Evolutionary conservation across 1,140 invertebrate species (phyloP), one percentile per base, ranked within the genome.

Genomic region (Rhyacophila brunnea): DNA sequence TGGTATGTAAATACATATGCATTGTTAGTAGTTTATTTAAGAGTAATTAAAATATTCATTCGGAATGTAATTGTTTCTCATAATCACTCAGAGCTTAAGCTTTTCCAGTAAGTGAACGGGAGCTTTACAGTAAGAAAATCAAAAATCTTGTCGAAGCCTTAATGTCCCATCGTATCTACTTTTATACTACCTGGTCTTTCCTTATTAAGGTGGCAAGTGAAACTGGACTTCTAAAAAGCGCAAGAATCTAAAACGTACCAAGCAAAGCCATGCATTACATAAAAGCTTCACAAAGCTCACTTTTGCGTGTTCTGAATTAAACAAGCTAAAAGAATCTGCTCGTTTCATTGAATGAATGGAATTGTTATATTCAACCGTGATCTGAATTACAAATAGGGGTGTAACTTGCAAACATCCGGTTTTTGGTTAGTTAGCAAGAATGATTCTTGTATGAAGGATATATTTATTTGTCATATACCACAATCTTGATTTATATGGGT

Each of bases 341-440:
- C 9, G 17, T 45, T 45, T 19, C 13, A 15, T 6, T 15, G 45
- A 49, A 59, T 59, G 57, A 59, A 59, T 59, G 57, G 36, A 59
- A 59, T 59, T 46, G 48, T 51, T 42, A 28, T 23, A 44, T 53
- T 36, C 13, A 28, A 19, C 28, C 36, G 56, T 53, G 57, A 43
- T 35, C 13, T 59, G 57, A 52, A 59, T 59, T 28, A 28, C 19
- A 52, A 52, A 52, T 38, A 10, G 28, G 35, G 43, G 15, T 42
- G 19, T 9, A 20, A 52, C 49, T 46, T 59, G 51, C 49, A 59
- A 52, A 53, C 57, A 59, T 59, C 57, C 49, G 57, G 48, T 52
- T 59, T 51, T 48, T 28, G 15, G 32, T 40, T 28, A 28, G 23
- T 28, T 28, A 9, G 23, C 9, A 28, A 28, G 4, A 28, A 28